Base-by-base conservation (phyloP, 2,888 invertebrate genomes). In the Stratiomys singularior region DNA sequence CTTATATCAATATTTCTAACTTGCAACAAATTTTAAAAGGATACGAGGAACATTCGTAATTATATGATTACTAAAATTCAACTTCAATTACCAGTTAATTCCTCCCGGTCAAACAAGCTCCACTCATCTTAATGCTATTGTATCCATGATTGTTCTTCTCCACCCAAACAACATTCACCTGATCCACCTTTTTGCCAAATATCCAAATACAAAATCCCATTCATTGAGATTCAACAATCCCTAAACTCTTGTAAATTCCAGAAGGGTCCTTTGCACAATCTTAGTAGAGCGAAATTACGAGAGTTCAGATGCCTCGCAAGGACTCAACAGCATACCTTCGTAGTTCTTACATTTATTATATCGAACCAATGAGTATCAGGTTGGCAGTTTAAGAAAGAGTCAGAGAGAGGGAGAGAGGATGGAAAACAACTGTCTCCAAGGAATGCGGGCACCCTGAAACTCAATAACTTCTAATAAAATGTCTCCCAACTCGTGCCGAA, bases 211-310 rank as follows among this genome's bases (percentile, higher is more conserved):
- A 37, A 74, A 74, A 60, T 60, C 74, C 37, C 60, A 74, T 74
- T 74, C 74, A 74, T 21, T 25, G 60, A 74, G 21, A 74, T 74
- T 60, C 74, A 74, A 74, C 60, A 74, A 74, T 60, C 74, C 74
- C 58, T 74, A 37, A 74, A 74, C 74, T 74, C 74, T 74, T 74
- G 74, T 74, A 60, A 74, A 74, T 74, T 74, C 74, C 74, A 44
- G 60, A 60, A 74, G 74, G 44, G 74, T 74, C 74, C 74, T 74
- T 74, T 13, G 25, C 69, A 69, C 21, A 74, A 52, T 11, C 74
- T 60, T 58, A 60, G 60, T 37, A 74, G 58, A 74, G 60, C 11
- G 58, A 60, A 58, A 74, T 74, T 58, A 74, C 58, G 21, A 37
- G 58, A 74, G 60, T 37, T 58, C 44, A 58, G 23, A 74, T 74